These are phyloP conservation scores for Cheiracanthium punctorium DNA, from an alignment of 2,888 invertebrate species.

Conservation along the genomic window DNA sequence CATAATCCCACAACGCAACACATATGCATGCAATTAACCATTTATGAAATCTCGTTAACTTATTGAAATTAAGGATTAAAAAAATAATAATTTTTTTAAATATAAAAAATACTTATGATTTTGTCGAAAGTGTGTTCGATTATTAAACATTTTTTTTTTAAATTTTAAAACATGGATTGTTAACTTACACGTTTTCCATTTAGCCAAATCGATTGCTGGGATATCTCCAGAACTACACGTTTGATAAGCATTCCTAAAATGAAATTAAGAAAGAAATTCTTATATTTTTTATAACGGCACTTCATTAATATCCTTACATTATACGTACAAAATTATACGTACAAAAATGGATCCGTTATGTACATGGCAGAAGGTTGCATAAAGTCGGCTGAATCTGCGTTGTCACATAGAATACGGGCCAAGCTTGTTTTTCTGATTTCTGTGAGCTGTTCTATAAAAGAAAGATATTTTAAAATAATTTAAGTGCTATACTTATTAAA, in stretches of 20 bases:
- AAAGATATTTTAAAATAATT: too few relatives aligned
- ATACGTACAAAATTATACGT: conserved; percentile 36
- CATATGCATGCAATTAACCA: too few relatives aligned
- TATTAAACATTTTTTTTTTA: too few relatives aligned
- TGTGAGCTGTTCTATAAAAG: conserved; percentile 82
- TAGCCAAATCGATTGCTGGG: conserved; percentile 60
- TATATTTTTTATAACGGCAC: not conserved
- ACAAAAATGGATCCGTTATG: conserved; percentile 87
- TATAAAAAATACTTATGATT: too few relatives aligned
- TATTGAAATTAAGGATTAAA: too few relatives aligned
- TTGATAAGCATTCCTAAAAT: conserved; percentile 67
- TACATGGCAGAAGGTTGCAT: conserved; percentile 91
- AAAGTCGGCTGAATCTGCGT: conserved; percentile 82
- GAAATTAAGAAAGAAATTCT: not conserved
- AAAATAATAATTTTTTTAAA: too few relatives aligned
- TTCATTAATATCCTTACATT: too few relatives aligned
- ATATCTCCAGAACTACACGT: conserved; percentile 65
- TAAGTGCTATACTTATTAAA: too few relatives aligned
- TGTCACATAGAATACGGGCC: conserved; percentile 86
- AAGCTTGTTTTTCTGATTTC: conserved; percentile 88
- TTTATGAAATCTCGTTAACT: too few relatives aligned
- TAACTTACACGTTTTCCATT: conserved; percentile 68
- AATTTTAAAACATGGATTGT: too few relatives aligned
- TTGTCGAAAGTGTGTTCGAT: too few relatives aligned
- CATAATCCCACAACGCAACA: too few relatives aligned